Conservation (phyloP, 2,888 invertebrate genomes). For the Trilocha varians region DNA sequence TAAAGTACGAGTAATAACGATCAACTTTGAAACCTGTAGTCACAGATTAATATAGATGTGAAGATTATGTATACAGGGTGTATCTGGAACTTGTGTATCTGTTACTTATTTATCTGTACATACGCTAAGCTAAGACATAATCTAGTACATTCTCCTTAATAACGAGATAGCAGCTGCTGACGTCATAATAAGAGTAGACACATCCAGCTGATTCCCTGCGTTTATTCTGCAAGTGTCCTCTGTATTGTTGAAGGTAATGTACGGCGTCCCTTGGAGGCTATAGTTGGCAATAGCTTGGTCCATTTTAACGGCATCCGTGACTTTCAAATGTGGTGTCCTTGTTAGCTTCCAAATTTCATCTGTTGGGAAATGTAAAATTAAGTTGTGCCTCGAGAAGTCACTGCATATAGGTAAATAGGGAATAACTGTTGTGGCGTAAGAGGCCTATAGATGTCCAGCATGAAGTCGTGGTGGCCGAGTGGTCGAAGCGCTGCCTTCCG, state of each 20-base stretch:
- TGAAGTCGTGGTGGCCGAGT: too few relatives aligned
- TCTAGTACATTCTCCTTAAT: slow-evolving; percentile 38
- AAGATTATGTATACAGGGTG: too few relatives aligned
- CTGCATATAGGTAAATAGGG: too few relatives aligned
- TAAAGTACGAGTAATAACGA: background rate
- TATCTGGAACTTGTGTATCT: too few relatives aligned
- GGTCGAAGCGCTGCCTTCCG: too few relatives aligned
- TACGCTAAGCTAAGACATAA: too few relatives aligned
- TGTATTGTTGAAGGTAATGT: slow-evolving; percentile 48
- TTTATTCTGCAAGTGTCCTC: slow-evolving; percentile 50
- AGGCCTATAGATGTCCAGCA: too few relatives aligned
- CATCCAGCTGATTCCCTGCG: slow-evolving; percentile 30
- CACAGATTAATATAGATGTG: slow-evolving; percentile 1
- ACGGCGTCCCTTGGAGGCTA: slow-evolving; percentile 36
- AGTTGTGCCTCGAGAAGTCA: too few relatives aligned
- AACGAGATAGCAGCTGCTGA: slow-evolving; percentile 43
- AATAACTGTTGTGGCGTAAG: too few relatives aligned
- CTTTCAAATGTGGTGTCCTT: slow-evolving; percentile 47
- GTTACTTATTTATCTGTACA: too few relatives aligned
- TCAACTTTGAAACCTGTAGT: slow-evolving; percentile 1
- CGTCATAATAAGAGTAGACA: slow-evolving; percentile 37
- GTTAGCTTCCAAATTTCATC: slow-evolving; percentile 62
- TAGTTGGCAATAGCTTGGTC: slow-evolving; percentile 46
- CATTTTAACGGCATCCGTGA: slow-evolving; percentile 41
- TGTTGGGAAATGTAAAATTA: too few relatives aligned